Conservation (phyloP, 2,113 vertebrate genomes). For the Gymnobelideus leadbeateri region DNA sequence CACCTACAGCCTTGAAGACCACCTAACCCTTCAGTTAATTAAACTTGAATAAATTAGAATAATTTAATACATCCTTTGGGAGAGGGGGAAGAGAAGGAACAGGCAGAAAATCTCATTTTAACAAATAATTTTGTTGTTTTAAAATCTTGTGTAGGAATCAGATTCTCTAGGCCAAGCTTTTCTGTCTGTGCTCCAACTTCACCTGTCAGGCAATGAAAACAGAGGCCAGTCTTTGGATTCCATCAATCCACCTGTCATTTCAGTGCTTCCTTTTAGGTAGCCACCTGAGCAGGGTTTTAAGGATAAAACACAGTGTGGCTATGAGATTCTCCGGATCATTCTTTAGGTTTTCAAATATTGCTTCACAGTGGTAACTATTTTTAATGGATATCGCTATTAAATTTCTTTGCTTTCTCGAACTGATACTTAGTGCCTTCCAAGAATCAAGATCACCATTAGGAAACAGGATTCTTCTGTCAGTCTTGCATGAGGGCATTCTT, state of each 20-base stretch:
- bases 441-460: too few species aligned
- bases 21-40: conserved; percentile 63
- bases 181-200: conserved; percentile 4
- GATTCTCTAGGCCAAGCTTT: not conserved
- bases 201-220: conserved; percentile 29
- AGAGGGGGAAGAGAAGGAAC: conserved; percentile 7
- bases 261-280: conserved; percentile 52
- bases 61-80: conserved; percentile 36
- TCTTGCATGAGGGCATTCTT: too few species aligned
- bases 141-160: conserved; percentile 37
- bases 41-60: conserved; percentile 61
- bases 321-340: not conserved
- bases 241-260: not conserved
- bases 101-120: conserved; percentile 56
- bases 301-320: conserved; percentile 59
- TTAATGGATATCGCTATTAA: too few species aligned
- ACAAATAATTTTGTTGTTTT: conserved; percentile 27
- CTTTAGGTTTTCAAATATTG: conserved; percentile 76
- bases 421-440: too few species aligned
- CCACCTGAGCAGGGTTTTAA: conserved; percentile 83
- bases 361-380: conserved; percentile 84
- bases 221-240: not conserved
- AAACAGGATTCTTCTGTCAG: too few species aligned
- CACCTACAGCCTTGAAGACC: conserved; percentile 62
- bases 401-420: too few species aligned